These are phyloP conservation scores for Drosophila tripunctata DNA, from an alignment of 2,888 invertebrate genomes.

Conservation along the genomic window DNA sequence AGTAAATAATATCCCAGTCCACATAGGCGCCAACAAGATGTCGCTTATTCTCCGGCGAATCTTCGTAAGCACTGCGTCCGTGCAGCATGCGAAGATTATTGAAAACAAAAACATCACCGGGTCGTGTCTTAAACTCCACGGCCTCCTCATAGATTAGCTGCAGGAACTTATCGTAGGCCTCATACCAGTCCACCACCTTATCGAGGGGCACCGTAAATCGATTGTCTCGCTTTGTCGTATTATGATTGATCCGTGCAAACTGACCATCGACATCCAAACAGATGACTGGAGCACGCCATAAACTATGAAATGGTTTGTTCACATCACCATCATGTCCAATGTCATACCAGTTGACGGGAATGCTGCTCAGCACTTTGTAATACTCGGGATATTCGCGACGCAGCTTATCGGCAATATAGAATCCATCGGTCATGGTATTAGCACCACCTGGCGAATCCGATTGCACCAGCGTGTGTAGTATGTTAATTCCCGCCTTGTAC, in stretches of 20 bases:
- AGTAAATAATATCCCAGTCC: slow-evolving; percentile 91
- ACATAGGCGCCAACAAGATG: slow-evolving; percentile 89
- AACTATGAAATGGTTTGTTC: slow-evolving; percentile 87
- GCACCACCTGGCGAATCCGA: slow-evolving; percentile 87
- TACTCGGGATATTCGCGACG: slow-evolving; percentile 85
- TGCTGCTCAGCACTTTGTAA: slow-evolving; percentile 86
- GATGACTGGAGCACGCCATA: slow-evolving; percentile 87
- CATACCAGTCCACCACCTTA: slow-evolving; percentile 87
- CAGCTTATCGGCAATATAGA: slow-evolving; percentile 87
- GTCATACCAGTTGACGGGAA: slow-evolving; percentile 90
- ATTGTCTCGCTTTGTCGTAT: slow-evolving; percentile 89
- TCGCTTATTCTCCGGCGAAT: slow-evolving; percentile 85
- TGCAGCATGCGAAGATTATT: slow-evolving; percentile 90
- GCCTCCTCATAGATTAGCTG: slow-evolving; percentile 86
- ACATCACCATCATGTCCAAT: slow-evolving; percentile 86
- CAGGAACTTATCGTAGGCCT: slow-evolving; percentile 87
- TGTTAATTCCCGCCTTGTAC: slow-evolving; percentile 89
- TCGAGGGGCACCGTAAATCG: slow-evolving; percentile 87
- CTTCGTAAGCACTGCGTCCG: slow-evolving; percentile 88
- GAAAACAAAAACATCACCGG: slow-evolving; percentile 89
- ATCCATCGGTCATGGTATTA: slow-evolving; percentile 88
- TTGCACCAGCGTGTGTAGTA: slow-evolving; percentile 89
- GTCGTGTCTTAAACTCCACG: slow-evolving; percentile 87
- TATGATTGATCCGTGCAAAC: slow-evolving; percentile 88
- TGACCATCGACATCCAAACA: slow-evolving; percentile 85